Percentiles rank a stretch among this genome's conserved stretches.
Conservation (phyloP, 1,140 invertebrate species). For the Cherax destructor region DNA sequence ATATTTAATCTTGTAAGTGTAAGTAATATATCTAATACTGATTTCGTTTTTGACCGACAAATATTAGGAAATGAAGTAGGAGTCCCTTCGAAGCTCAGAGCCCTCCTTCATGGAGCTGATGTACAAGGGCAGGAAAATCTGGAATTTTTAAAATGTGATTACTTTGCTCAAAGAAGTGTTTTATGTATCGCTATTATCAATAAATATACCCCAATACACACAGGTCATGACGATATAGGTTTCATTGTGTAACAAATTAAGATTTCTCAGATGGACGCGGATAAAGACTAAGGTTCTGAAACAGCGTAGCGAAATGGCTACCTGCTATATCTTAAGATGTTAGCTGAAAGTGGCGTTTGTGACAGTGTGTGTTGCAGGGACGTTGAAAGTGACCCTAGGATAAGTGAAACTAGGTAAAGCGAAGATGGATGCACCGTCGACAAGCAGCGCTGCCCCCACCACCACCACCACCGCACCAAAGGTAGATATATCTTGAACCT, state of each 20-base stretch:
- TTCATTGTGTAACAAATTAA: not conserved
- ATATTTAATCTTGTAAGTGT: too few relatives aligned
- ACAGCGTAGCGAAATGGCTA: not conserved
- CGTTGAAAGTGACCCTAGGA: not conserved
- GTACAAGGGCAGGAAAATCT: not conserved
- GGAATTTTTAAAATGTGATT: not conserved
- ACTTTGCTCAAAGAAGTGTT: not conserved
- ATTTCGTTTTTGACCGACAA: too few relatives aligned
- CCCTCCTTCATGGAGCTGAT: constrained; percentile 17
- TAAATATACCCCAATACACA: constrained; percentile 26
- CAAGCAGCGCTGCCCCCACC: not conserved
- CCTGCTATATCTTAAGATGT: not conserved
- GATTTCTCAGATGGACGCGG: not conserved
- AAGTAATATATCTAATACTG: too few relatives aligned
- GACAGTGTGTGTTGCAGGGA: not conserved
- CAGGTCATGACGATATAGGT: not conserved
- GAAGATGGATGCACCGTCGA: not conserved
- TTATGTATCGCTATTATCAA: constrained; percentile 10
- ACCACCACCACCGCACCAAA: not conserved
- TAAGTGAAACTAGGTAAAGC: not conserved
- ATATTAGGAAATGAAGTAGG: not conserved
- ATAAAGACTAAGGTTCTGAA: not conserved
- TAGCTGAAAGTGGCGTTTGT: not conserved
- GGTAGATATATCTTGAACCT: not conserved
- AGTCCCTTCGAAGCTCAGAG: constrained; percentile 3